phyloP scores from a whole-genome alignment of 1,140 invertebrate genomes.

The Tachypleus tridentatus region DNA sequence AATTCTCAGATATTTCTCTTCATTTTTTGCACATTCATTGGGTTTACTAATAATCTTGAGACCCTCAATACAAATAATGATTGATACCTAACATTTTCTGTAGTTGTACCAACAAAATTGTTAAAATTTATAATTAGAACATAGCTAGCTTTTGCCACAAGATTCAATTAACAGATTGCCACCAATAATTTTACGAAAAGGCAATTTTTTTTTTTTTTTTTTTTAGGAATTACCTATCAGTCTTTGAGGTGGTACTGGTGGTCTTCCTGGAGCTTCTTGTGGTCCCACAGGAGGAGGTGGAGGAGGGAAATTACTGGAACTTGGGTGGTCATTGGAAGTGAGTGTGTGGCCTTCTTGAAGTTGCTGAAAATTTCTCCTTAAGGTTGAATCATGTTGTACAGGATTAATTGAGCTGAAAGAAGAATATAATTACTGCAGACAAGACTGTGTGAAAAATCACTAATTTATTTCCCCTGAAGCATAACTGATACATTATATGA shows the following conservation, averaged over 20 bases:
- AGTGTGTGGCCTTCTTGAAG: slow-evolving; percentile 76
- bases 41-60: too few species aligned
- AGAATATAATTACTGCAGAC: neutral
- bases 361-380: slow-evolving; percentile 72
- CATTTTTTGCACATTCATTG: too few species aligned
- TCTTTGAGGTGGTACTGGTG: slow-evolving; percentile 65
- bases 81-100: too few species aligned
- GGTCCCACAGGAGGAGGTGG: slow-evolving; percentile 16
- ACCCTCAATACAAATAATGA: too few species aligned
- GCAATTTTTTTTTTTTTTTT: neutral
- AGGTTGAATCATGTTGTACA: slow-evolving; percentile 20
- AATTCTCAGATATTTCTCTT: too few species aligned
- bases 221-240: slow-evolving; percentile 49
- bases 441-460: too few species aligned
- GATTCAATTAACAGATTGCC: too few species aligned
- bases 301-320: slow-evolving; percentile 16
- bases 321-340: slow-evolving; percentile 36
- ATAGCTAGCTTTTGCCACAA: too few species aligned
- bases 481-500: too few species aligned
- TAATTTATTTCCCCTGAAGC: too few species aligned
- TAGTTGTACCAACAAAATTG: too few species aligned
- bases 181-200: slow-evolving; percentile 1
- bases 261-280: slow-evolving; percentile 66
- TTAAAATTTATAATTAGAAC: too few species aligned
- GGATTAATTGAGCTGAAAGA: slow-evolving; percentile 18